Percentiles rank a stretch among this genome's conserved stretches.
phyloP scores from a whole-genome alignment of 2,888 invertebrate species.

The Diadegma fenestrale region DNA sequence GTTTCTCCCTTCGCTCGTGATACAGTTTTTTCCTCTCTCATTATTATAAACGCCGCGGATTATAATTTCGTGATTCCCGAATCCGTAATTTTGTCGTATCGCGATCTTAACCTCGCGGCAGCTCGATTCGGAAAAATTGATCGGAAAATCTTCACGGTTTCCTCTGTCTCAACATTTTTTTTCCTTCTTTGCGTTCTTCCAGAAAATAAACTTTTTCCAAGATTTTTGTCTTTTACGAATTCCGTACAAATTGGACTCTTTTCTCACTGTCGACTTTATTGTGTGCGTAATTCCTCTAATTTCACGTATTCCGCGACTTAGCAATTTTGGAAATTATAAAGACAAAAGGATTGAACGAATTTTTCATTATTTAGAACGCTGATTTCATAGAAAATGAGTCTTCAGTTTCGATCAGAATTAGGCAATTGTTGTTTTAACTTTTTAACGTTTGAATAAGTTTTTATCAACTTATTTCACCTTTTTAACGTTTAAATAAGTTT shows the following conservation, averaged over 20 bases:
- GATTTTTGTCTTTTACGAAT: not conserved
- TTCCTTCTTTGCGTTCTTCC: slow-evolving; percentile 7
- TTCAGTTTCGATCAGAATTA: not conserved
- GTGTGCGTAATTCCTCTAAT: not conserved
- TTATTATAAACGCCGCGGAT: not conserved
- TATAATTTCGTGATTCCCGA: not conserved
- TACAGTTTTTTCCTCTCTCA: slow-evolving; percentile 36
- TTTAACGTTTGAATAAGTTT: too few relatives aligned
- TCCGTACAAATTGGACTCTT: not conserved
- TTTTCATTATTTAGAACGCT: too few relatives aligned
- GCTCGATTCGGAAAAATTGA: not conserved
- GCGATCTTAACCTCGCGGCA: not conserved
- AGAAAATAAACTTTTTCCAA: not conserved
- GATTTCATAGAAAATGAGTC: not conserved
- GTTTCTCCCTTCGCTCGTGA: slow-evolving; percentile 42
- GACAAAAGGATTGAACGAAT: not conserved
- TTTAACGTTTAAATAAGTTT: too few relatives aligned
- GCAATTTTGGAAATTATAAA: not conserved
- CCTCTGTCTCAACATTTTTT: not conserved
- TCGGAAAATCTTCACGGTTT: not conserved
- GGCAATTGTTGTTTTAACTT: too few relatives aligned
- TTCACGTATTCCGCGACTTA: not conserved
- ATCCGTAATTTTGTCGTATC: not conserved
- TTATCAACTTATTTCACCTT: too few relatives aligned
- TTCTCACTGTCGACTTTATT: not conserved